phyloP scores from a whole-genome alignment of 2,797 vertebrate genomes.

The Etheostoma nigrum region DNA sequence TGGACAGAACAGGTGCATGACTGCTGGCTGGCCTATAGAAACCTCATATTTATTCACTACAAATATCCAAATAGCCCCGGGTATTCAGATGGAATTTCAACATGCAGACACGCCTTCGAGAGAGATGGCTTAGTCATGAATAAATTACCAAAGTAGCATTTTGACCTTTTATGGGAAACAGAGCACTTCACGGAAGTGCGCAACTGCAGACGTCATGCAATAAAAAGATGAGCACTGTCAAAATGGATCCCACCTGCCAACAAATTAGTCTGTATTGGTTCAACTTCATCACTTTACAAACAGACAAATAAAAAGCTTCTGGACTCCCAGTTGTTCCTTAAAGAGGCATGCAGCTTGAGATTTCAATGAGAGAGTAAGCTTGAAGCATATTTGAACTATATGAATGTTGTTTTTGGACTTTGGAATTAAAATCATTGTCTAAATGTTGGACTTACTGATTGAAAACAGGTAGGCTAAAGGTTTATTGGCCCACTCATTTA shows the following conservation, averaged over 20 bases:
- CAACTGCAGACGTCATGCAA: slow-evolving; percentile 47
- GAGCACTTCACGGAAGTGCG: slow-evolving; percentile 36
- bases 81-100: slow-evolving; percentile 31
- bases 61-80: slow-evolving; percentile 33
- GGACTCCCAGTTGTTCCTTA: not conserved
- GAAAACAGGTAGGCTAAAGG: not conserved
- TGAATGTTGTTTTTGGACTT: too few relatives aligned
- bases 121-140: slow-evolving; percentile 6
- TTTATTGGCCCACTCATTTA: not conserved
- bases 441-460: not conserved
- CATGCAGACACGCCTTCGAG: slow-evolving; percentile 4
- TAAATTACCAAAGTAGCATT: slow-evolving; percentile 23
- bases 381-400: not conserved
- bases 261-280: slow-evolving; percentile 25
- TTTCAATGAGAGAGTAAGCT: not conserved
- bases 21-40: slow-evolving; percentile 24
- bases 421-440: not conserved
- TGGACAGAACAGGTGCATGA: slow-evolving; percentile 45
- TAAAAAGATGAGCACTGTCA: slow-evolving; percentile 37
- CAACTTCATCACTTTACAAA: slow-evolving; percentile 41
- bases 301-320: slow-evolving; percentile 33
- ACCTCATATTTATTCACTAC: slow-evolving; percentile 34
- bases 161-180: slow-evolving; percentile 53
- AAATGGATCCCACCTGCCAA: slow-evolving; percentile 45
- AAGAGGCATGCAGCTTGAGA: not conserved